Evolutionary conservation across 2,888 invertebrate genomes (phyloP).

Genomic region (Lamellibrachia columna): DNA sequence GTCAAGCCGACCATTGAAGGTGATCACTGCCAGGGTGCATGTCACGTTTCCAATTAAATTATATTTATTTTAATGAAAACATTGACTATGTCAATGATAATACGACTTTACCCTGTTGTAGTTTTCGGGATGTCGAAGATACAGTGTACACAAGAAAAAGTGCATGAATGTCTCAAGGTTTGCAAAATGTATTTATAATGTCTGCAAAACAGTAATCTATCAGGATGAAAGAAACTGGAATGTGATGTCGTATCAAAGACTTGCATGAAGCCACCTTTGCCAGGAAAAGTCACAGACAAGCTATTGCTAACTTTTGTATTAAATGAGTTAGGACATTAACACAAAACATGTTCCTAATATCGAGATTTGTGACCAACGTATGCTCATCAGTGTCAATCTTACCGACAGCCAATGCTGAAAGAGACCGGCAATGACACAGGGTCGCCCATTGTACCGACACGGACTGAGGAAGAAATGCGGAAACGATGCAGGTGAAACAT

Average conservation of each 20-base stretch:
- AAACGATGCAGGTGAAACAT: not conserved
- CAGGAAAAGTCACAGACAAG: too few relatives aligned
- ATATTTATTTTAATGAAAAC: too few relatives aligned
- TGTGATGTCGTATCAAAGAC: too few relatives aligned
- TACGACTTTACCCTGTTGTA: not conserved
- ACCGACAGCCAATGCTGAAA: not conserved
- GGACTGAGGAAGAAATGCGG: not conserved
- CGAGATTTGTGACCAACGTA: not conserved
- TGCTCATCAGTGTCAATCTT: not conserved
- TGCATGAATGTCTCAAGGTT: not conserved
- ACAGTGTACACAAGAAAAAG: not conserved
- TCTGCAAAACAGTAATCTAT: not conserved
- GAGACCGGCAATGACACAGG: not conserved
- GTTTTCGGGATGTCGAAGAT: not conserved
- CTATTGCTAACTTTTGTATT: too few relatives aligned
- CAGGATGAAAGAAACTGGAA: not conserved
- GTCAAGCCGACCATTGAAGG: too few relatives aligned
- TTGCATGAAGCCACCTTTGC: too few relatives aligned
- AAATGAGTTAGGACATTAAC: too few relatives aligned
- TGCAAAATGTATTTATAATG: not conserved
- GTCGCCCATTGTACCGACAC: not conserved
- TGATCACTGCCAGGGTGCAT: too few relatives aligned
- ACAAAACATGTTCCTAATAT: too few relatives aligned
- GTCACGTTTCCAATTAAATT: too few relatives aligned
- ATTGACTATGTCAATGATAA: not conserved